These are phyloP conservation scores for Galerucella pusilla DNA, from an alignment of 2,888 invertebrate genomes.

Conservation along the genomic window DNA sequence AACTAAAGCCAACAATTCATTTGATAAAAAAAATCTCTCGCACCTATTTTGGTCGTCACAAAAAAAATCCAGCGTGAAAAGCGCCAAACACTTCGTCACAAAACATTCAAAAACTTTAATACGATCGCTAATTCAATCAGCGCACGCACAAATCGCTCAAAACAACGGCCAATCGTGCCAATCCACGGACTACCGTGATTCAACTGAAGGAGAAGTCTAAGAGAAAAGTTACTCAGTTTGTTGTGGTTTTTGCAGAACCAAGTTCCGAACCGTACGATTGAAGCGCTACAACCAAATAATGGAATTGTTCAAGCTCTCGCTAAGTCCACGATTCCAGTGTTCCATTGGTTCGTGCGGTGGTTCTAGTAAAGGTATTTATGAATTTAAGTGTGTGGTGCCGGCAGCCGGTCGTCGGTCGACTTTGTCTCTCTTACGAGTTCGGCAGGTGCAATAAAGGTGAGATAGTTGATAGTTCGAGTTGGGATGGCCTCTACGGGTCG, in stretches of 20 bases:
- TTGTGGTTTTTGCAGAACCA: constrained; percentile 12
- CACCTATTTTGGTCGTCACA: constrained; percentile 15
- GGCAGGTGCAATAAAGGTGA: constrained; percentile 46
- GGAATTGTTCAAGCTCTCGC: constrained; percentile 30
- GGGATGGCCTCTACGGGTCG: constrained; percentile 52
- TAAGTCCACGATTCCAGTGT: neutral
- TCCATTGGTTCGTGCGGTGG: neutral
- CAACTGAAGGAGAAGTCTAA: constrained; percentile 45
- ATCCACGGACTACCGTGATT: constrained; percentile 50
- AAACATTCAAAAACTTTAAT: constrained; percentile 15
- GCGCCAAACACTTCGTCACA: constrained; percentile 1
- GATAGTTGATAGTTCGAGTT: constrained; percentile 48
- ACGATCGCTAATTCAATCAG: constrained; percentile 23
- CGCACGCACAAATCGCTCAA: constrained; percentile 30
- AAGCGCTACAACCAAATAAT: constrained; percentile 38
- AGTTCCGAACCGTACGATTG: neutral
- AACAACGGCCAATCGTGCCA: constrained; percentile 35
- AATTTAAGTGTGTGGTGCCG: constrained; percentile 20
- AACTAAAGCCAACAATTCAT: constrained; percentile 4
- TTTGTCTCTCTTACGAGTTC: constrained; percentile 26
- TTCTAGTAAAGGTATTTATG: constrained; percentile 27
- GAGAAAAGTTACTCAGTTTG: constrained; percentile 43
- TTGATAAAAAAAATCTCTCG: constrained; percentile 1
- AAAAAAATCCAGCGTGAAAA: constrained; percentile 12
- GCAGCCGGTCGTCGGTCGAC: constrained; percentile 27